phyloP scores from a whole-genome alignment of 2,888 invertebrate genomes.

The Pocota personata region DNA sequence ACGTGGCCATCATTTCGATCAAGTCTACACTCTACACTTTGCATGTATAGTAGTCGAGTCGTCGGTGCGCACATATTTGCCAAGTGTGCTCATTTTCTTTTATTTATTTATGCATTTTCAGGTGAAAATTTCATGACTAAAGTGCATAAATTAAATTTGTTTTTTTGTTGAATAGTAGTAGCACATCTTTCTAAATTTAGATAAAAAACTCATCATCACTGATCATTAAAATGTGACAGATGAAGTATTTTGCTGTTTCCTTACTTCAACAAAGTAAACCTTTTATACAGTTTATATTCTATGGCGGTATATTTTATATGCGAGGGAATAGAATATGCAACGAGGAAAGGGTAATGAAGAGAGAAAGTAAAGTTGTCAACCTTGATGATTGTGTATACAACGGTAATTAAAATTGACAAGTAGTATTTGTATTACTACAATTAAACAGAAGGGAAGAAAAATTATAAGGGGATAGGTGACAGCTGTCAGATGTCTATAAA shows the following conservation, averaged over 20 bases:
- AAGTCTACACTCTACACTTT: slow-evolving; percentile 29
- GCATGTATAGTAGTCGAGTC: background rate
- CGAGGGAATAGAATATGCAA: slow-evolving; percentile 38
- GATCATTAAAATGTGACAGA: slow-evolving; percentile 5
- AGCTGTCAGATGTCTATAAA: slow-evolving; percentile 54
- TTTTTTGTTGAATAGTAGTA: background rate
- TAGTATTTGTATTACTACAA: too few relatives aligned
- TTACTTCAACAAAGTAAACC: background rate
- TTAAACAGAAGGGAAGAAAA: background rate
- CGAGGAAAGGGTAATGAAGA: background rate
- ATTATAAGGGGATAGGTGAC: slow-evolving; percentile 33
- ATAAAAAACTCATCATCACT: slow-evolving; percentile 43
- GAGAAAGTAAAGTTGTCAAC: slow-evolving; percentile 67
- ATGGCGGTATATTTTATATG: background rate
- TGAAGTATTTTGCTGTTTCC: background rate
- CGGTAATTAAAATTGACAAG: slow-evolving; percentile 22
- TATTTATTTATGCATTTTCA: slow-evolving; percentile 68
- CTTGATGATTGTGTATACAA: slow-evolving; percentile 44
- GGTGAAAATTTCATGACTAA: slow-evolving; percentile 66
- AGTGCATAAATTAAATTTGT: slow-evolving; percentile 48
- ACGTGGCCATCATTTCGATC: slow-evolving; percentile 40
- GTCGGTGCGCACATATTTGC: slow-evolving; percentile 17
- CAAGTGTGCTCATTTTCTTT: slow-evolving; percentile 65
- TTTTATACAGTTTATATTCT: background rate
- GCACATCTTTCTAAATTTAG: slow-evolving; percentile 57